Evolutionary conservation across 2,797 vertebrate genomes (phyloP), one percentile per base, ranked within the genome.

Genomic region (Eurystomus glaucurus): DNA sequence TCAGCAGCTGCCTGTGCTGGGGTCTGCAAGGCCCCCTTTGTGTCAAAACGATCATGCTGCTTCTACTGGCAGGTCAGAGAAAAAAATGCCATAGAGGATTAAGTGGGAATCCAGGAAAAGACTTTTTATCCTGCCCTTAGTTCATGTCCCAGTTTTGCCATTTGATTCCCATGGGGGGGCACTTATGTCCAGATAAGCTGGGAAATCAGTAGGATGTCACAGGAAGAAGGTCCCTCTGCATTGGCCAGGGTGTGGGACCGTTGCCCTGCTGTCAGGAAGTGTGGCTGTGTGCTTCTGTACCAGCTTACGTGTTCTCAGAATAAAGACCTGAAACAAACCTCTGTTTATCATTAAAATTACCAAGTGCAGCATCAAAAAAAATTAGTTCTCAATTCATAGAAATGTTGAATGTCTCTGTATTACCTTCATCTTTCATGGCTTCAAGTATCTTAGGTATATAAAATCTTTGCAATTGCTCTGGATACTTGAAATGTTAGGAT

Each of bases 231-330:
- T 48, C 64, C 26, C 1, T 10, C 16, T 58, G 55, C 12, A 1
- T 3, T 28, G 60, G 22, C 31, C 51, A 4, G 55, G 19, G 14
- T 13, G 10, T 12, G 31, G 58, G 43, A 43, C 37, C 3, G 0
- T 7, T 57, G 37, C 9, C 4, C 21, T 22, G 0, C 18, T 41
- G 19, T 5, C 18, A 4, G 50, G 26, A 51, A 13, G 3, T 1
- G 28, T 7, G 39, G 10, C 33, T 8, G 1, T 41, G 65, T 45
- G 64, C 83, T 71, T 2, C 10, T 31, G 11, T 2, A 1, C 28
- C 4, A 1, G 6, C 55, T 25, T 2, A 3, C 2, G 0, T 14
- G 3, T 18, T 37, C 45, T 50, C 3, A 8, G 54, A 52, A 26
- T 14, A 41, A 66, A 55, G 8, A 3, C 4, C 5, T 37, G 39